These are phyloP conservation scores for Otolemur garnettii DNA, from an alignment of 2,113 vertebrate species.

Conservation along the genomic window DNA sequence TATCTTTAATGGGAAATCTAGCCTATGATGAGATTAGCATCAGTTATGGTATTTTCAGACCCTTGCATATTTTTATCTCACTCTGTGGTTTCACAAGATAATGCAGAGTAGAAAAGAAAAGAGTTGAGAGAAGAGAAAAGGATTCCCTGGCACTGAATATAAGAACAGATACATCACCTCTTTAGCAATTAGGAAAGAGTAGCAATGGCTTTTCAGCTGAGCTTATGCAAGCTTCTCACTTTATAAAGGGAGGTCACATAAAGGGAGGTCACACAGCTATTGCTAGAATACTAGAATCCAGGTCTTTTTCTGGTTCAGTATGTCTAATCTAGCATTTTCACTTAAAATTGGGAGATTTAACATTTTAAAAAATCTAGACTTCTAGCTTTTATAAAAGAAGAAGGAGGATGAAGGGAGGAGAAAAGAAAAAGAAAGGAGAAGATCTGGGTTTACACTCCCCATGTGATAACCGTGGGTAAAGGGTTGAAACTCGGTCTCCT, in stretches of 20 bases:
- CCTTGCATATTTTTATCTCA: background rate
- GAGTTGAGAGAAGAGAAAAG: background rate
- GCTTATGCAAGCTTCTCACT: background rate
- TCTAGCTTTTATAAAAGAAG: background rate
- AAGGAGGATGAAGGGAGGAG: background rate
- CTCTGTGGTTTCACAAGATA: background rate
- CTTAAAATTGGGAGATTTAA: background rate
- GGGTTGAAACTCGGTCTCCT: background rate
- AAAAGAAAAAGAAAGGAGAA: background rate
- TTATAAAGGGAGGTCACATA: background rate
- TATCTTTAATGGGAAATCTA: background rate
- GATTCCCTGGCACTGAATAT: background rate
- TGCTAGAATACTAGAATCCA: background rate
- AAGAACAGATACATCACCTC: background rate
- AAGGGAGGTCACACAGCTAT: background rate
- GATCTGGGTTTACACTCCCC: background rate
- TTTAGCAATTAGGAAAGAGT: background rate
- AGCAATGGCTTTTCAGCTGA: background rate
- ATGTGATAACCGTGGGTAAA: rapidly evolving
- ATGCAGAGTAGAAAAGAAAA: background rate
- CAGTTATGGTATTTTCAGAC: background rate
- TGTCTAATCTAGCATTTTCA: background rate
- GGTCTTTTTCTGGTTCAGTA: background rate
- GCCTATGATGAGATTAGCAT: background rate
- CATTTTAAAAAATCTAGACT: background rate